phyloP scores from a whole-genome alignment of 2,888 invertebrate species.

The Drosophila ezoana region DNA sequence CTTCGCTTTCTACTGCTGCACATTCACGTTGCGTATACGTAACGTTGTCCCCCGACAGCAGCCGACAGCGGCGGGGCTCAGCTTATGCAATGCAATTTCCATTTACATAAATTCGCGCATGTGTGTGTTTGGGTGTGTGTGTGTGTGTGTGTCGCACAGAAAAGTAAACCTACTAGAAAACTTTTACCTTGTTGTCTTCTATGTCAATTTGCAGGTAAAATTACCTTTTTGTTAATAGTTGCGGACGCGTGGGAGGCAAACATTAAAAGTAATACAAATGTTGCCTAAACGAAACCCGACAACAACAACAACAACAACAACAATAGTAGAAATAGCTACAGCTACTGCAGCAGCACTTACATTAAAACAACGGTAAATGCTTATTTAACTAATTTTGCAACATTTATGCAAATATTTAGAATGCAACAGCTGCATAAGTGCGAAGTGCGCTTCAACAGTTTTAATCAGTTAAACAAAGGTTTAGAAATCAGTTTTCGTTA shows the following conservation, averaged over 20 bases:
- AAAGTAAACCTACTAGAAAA: slow-evolving; percentile 48
- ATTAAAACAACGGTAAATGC: slow-evolving; percentile 74
- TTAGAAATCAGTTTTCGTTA: neutral
- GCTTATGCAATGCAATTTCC: slow-evolving; percentile 75
- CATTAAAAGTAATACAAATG: slow-evolving; percentile 77
- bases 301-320: slow-evolving; percentile 13
- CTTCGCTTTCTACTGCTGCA: slow-evolving; percentile 50
- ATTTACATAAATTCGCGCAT: slow-evolving; percentile 72
- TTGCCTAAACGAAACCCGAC: slow-evolving; percentile 30
- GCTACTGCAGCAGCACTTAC: slow-evolving; percentile 37
- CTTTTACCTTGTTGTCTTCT: slow-evolving; percentile 72
- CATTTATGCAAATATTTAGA: slow-evolving; percentile 78
- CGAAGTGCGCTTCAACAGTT: slow-evolving; percentile 25
- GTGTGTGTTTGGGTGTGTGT: slow-evolving; percentile 28
- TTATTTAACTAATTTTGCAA: slow-evolving; percentile 80
- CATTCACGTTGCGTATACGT: slow-evolving; percentile 71
- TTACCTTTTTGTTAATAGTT: slow-evolving; percentile 79
- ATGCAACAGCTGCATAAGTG: slow-evolving; percentile 78
- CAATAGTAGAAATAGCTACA: slow-evolving; percentile 15
- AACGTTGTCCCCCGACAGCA: slow-evolving; percentile 38
- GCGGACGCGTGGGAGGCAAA: slow-evolving; percentile 60
- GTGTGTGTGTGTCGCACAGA: slow-evolving; percentile 17
- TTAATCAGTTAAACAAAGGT: neutral
- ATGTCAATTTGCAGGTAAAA: slow-evolving; percentile 77
- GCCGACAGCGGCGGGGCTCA: slow-evolving; percentile 26